Percentiles rank a stretch among this genome's conserved stretches.
Evolutionary conservation across 2,888 invertebrate genomes (phyloP).

Genomic region (Ectemnius cavifrons): DNA sequence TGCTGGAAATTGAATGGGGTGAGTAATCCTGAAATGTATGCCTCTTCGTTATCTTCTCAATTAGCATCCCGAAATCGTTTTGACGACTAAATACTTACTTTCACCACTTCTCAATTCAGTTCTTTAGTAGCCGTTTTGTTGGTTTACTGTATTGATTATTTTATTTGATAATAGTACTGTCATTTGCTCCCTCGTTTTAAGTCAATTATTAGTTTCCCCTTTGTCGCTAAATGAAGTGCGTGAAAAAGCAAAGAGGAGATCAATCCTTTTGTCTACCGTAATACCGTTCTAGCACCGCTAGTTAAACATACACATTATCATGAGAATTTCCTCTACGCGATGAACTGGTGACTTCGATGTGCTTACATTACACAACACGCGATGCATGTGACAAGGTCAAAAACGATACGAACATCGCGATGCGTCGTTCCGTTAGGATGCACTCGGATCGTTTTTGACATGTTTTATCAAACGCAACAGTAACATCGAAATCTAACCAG

Average conservation of each 20-base stretch:
- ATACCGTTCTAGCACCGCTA: too few relatives aligned
- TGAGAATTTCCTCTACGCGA: too few relatives aligned
- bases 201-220: slow-evolving; percentile 5
- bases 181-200: too few relatives aligned
- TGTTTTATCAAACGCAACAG: slow-evolving; percentile 1
- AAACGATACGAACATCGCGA: too few relatives aligned
- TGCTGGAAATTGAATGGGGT: slow-evolving; percentile 14
- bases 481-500: slow-evolving; percentile 19
- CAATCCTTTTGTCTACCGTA: too few relatives aligned
- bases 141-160: background rate
- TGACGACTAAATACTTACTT: too few relatives aligned
- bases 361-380: too few relatives aligned
- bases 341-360: too few relatives aligned
- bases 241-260: slow-evolving; percentile 2
- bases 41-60: slow-evolving; percentile 23
- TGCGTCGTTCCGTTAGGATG: too few relatives aligned
- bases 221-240: slow-evolving; percentile 4
- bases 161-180: background rate
- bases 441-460: too few relatives aligned
- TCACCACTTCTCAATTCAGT: background rate
- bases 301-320: too few relatives aligned
- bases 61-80: background rate
- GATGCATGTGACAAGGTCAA: too few relatives aligned
- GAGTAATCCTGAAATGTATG: slow-evolving; percentile 17
- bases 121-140: background rate